Evolutionary conservation across 2,113 vertebrate species (phyloP).

Genomic region (Aspidoscelis tigris): DNA sequence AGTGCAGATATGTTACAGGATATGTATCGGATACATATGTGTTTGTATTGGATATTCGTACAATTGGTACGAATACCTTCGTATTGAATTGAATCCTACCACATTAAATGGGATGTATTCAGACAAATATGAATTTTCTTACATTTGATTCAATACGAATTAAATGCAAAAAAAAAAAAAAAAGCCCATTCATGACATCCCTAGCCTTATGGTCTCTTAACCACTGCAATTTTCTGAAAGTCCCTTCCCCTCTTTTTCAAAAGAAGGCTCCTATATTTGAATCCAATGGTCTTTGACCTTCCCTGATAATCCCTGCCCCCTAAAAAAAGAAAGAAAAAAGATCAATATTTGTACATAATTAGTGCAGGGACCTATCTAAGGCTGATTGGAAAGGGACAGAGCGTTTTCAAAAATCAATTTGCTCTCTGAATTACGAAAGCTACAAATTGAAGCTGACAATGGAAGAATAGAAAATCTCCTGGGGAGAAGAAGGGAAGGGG

Average conservation of each 20-base stretch:
- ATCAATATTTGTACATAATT: constrained; percentile 81
- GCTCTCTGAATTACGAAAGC: constrained; percentile 78
- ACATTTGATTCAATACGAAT: no score
- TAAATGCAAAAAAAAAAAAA: no score
- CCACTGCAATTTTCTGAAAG: constrained; percentile 70
- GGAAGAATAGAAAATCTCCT: constrained; percentile 38
- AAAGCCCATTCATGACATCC: no score
- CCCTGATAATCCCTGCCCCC: constrained; percentile 61
- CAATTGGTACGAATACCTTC: no score
- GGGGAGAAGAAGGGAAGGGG: no score
- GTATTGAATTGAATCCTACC: no score
- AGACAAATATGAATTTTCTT: no score
- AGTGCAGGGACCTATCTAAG: constrained; percentile 71
- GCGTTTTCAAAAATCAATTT: constrained; percentile 81
- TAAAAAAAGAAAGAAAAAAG: constrained; percentile 56
- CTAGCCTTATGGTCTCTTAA: constrained; percentile 61
- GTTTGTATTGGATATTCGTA: no score
- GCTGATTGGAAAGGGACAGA: constrained; percentile 71
- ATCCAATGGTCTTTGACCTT: constrained; percentile 77
- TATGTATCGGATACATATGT: no score
- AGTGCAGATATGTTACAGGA: no score
- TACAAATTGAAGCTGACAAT: constrained; percentile 71
- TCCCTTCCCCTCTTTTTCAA: constrained; percentile 31
- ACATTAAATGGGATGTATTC: no score
- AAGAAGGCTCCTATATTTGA: constrained; percentile 72